phyloP scores from a whole-genome alignment of 2,888 invertebrate genomes.

The Troilus luridus region DNA sequence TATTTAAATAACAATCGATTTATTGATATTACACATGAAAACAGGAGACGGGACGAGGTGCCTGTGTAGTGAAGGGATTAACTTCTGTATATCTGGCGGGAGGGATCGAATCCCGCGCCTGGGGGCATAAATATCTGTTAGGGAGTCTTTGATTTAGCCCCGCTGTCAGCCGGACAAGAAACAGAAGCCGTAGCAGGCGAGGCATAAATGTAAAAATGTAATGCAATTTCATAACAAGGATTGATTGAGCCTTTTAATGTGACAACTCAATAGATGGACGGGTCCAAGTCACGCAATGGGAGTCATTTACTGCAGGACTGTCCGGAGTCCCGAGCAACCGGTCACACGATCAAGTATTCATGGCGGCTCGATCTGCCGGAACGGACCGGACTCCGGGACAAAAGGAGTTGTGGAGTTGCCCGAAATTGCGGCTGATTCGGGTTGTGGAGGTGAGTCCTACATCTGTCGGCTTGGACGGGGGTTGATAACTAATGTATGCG shows the following conservation, averaged over 20 bases:
- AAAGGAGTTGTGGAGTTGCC: slow-evolving; percentile 18
- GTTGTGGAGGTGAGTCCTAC: background rate
- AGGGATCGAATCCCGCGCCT: background rate
- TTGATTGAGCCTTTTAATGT: slow-evolving; percentile 49
- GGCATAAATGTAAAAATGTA: slow-evolving; percentile 22
- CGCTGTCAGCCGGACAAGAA: slow-evolving; percentile 35
- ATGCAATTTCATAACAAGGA: slow-evolving; percentile 44
- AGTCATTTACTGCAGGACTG: slow-evolving; percentile 24
- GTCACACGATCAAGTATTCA: slow-evolving; percentile 49
- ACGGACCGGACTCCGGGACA: background rate
- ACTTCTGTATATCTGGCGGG: slow-evolving; percentile 9
- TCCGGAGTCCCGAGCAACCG: background rate
- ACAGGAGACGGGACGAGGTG: background rate
- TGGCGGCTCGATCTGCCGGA: slow-evolving; percentile 23
- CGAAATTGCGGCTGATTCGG: background rate
- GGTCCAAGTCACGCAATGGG: slow-evolving; percentile 41
- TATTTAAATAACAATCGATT: background rate
- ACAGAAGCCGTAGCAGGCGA: background rate
- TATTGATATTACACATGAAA: background rate
- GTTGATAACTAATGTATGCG: background rate
- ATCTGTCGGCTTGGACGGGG: background rate
- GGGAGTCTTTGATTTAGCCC: background rate
- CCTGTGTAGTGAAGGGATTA: slow-evolving; percentile 28
- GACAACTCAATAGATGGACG: slow-evolving; percentile 37
- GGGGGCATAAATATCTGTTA: background rate